phyloP scores from a whole-genome alignment of 2,113 vertebrate species.

The Geococcyx californianus region DNA sequence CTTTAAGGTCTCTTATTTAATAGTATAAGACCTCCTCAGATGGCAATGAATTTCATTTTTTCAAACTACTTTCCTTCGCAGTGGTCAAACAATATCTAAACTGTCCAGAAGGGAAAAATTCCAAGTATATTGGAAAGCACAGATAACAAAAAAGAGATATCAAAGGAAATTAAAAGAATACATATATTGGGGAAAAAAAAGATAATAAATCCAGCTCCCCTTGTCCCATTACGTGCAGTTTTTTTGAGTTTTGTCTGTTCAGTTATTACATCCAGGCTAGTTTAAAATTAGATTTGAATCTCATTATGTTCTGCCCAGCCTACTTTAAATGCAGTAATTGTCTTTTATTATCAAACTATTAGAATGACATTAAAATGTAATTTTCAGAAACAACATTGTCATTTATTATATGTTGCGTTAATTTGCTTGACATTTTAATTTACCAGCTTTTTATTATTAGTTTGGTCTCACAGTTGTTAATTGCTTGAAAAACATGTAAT shows the following conservation, averaged over 20 bases:
- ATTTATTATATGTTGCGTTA: conserved; percentile 42
- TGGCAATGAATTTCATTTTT: not conserved
- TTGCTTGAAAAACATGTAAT: conserved; percentile 36
- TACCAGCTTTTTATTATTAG: conserved; percentile 50
- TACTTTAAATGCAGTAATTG: conserved; percentile 36
- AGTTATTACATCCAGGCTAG: not conserved
- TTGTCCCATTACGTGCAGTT: not conserved
- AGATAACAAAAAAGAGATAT: not conserved
- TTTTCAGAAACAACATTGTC: conserved; percentile 17
- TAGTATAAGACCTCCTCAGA: not conserved
- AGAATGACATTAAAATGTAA: conserved; percentile 58
- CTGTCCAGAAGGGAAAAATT: not conserved
- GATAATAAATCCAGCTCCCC: too few species aligned
- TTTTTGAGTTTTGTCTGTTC: not conserved
- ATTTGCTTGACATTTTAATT: conserved; percentile 63
- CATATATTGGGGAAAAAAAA: not conserved
- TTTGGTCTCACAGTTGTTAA: conserved; percentile 36
- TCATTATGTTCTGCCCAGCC: not conserved
- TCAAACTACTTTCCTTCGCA: not conserved
- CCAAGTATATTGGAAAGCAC: not conserved
- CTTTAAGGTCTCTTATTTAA: not conserved
- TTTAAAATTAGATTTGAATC: not conserved
- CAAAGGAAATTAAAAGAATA: not conserved
- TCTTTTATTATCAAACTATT: conserved; percentile 50
- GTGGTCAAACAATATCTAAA: not conserved